These are phyloP conservation scores for Macrocentrus cingulum DNA, from an alignment of 1,140 invertebrate genomes.

Conservation along the genomic window DNA sequence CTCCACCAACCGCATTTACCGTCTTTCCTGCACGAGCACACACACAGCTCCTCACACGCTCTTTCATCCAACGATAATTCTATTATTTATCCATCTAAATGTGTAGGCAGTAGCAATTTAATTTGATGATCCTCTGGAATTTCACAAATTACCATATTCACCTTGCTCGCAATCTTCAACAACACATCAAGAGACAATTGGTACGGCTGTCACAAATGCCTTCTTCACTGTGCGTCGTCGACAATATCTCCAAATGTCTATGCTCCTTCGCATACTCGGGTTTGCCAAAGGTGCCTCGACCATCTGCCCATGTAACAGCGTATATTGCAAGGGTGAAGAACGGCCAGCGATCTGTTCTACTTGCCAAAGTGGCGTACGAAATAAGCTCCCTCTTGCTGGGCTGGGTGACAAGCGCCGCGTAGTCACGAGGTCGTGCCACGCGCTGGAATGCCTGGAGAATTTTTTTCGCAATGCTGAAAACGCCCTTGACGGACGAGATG, in stretches of 20 bases:
- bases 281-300: conserved; percentile 17
- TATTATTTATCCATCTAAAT: too few species aligned
- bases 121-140: too few species aligned
- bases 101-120: too few species aligned
- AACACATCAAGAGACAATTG: not conserved
- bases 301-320: conserved; percentile 30
- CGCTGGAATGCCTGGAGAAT: conserved; percentile 27
- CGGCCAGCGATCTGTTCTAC: conserved; percentile 39
- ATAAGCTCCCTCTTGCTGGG: conserved; percentile 41
- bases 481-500: conserved; percentile 12
- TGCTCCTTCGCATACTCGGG: not conserved
- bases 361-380: conserved; percentile 41
- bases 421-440: not conserved
- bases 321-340: conserved; percentile 45
- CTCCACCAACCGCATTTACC: conserved; percentile 1
- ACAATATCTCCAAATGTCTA: conserved; percentile 12
- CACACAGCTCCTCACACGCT: too few species aligned
- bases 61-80: too few species aligned
- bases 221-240: not conserved
- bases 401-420: conserved; percentile 11
- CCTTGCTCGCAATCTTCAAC: too few species aligned
- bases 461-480: not conserved
- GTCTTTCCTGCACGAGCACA: not conserved
- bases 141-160: too few species aligned
- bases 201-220: conserved; percentile 11